phyloP scores from a whole-genome alignment of 1,140 invertebrate genomes.

The Drosophila albomicans region DNA sequence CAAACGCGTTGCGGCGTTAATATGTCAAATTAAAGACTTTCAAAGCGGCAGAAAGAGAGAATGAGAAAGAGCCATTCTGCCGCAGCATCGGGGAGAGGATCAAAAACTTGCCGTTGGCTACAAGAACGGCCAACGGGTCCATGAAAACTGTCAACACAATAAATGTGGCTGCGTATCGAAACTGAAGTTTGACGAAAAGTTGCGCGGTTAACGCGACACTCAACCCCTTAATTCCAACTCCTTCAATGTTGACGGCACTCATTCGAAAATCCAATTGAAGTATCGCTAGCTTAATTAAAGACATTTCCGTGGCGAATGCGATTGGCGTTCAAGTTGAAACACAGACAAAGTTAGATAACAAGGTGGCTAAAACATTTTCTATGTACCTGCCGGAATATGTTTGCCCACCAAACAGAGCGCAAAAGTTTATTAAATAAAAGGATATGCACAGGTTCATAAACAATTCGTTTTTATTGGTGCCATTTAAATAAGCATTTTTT shows the following conservation, averaged over 20 bases:
- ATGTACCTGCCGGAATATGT: neutral
- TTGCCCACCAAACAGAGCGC: no score
- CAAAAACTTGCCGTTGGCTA: constrained; percentile 56
- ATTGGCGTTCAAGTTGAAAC: neutral
- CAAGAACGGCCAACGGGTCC: constrained; percentile 39
- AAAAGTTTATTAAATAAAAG: no score
- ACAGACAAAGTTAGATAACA: constrained; percentile 3
- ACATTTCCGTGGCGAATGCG: constrained; percentile 18
- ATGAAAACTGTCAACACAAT: constrained; percentile 71
- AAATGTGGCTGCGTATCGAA: constrained; percentile 66
- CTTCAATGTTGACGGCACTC: neutral
- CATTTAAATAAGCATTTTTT: no score
- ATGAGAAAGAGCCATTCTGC: neutral
- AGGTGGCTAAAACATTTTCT: neutral
- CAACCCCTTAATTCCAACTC: neutral
- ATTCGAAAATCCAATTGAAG: constrained; percentile 47
- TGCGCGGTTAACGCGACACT: constrained; percentile 46
- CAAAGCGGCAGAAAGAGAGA: constrained; percentile 7
- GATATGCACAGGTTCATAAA: neutral
- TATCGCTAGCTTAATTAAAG: constrained; percentile 47
- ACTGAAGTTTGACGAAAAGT: constrained; percentile 58
- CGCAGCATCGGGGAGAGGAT: neutral
- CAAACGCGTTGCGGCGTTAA: constrained; percentile 75
- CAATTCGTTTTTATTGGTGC: no score
- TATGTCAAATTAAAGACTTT: constrained; percentile 65